Percentiles rank a stretch among this genome's conserved stretches.
Conservation (phyloP, 2,888 invertebrate genomes). For the Ormyrus pomaceus region DNA sequence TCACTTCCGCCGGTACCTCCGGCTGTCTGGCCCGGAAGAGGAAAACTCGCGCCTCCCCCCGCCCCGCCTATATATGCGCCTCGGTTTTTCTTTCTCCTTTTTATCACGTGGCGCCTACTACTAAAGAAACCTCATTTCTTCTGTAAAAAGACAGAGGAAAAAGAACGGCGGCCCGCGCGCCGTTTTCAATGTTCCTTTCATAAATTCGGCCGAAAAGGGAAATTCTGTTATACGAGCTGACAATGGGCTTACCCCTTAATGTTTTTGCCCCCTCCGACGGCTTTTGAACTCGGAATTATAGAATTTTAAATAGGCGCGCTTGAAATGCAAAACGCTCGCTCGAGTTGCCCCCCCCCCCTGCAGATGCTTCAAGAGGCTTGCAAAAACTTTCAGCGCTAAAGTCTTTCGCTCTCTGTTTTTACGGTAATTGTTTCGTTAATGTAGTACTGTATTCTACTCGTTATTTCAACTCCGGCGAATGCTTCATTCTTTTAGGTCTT, state of each 20-base stretch:
- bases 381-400: neutral
- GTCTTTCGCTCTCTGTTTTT: neutral
- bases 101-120: constrained; percentile 20
- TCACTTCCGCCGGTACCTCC: constrained; percentile 49
- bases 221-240: constrained; percentile 1
- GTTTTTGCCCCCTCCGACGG: constrained; percentile 4
- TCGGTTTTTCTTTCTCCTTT: constrained; percentile 11
- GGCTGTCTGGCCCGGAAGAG: constrained; percentile 51
- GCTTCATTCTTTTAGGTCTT: too few relatives aligned
- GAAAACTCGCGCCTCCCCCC: constrained; percentile 11
- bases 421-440: neutral
- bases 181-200: constrained; percentile 32
- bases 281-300: constrained; percentile 27
- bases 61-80: neutral
- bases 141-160: constrained; percentile 11
- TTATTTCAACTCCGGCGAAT: too few relatives aligned
- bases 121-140: constrained; percentile 39
- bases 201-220: constrained; percentile 18
- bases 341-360: neutral
- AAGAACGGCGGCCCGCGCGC: neutral
- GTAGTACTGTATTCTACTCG: neutral
- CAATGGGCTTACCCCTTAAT: constrained; percentile 26
- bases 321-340: too few relatives aligned
- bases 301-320: constrained; percentile 14
- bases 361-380: neutral